These are phyloP conservation scores for Todiramphus chloris DNA, from an alignment of 2,113 vertebrate species.

Conservation along the genomic window DNA sequence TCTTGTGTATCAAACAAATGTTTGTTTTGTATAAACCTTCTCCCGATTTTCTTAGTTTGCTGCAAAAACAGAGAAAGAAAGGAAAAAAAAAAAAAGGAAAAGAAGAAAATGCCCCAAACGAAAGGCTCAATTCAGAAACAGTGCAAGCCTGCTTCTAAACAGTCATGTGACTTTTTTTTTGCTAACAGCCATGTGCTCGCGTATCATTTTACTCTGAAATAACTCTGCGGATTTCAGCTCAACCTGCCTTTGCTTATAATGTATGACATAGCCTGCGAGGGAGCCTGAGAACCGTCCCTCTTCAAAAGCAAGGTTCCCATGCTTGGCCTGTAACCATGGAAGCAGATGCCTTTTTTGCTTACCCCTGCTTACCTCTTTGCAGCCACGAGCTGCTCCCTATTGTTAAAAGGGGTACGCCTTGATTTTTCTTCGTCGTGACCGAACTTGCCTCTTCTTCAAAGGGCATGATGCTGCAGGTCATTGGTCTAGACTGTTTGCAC, in stretches of 20 bases:
- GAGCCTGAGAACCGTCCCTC: constrained; percentile 94
- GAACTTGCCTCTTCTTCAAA: constrained; percentile 97
- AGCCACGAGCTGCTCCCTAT: constrained; percentile 91
- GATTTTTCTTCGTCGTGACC: constrained; percentile 91
- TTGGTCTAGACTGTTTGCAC: constrained; percentile 96
- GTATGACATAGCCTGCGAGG: constrained; percentile 91
- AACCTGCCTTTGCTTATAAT: constrained; percentile 88
- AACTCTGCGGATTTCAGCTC: constrained; percentile 85
- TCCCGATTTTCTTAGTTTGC: constrained; percentile 31
- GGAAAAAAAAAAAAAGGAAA: neutral
- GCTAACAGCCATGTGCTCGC: constrained; percentile 84
- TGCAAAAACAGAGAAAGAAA: neutral
- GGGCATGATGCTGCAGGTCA: constrained; percentile 93
- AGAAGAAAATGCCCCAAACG: neutral
- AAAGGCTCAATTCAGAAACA: constrained; percentile 72
- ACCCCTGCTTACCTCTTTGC: constrained; percentile 97
- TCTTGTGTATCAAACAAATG: constrained; percentile 46
- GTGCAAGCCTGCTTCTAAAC: constrained; percentile 74
- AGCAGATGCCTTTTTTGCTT: constrained; percentile 94
- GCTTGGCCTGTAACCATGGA: constrained; percentile 98
- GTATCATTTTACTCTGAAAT: constrained; percentile 91
- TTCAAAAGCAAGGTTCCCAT: constrained; percentile 96
- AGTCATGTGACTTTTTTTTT: constrained; percentile 89
- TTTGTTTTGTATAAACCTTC: constrained; percentile 58
- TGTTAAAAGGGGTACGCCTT: constrained; percentile 90